Percentiles rank a stretch among this genome's conserved stretches.
These are phyloP conservation scores for Meloidogyne hapla DNA, from an alignment of 1,140 invertebrate genomes.

Conservation along the genomic window DNA sequence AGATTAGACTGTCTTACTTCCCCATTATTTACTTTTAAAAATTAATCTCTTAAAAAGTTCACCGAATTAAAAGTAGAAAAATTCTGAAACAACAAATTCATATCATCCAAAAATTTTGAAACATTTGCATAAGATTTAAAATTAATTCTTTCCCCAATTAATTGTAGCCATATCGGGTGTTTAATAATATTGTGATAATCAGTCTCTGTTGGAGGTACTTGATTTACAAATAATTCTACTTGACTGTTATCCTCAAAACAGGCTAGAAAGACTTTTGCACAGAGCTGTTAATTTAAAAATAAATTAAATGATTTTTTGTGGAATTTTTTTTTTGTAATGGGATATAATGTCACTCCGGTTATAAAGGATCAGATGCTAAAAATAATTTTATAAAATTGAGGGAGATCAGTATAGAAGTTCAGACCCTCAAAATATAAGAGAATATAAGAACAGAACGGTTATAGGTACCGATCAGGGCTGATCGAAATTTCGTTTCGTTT, in stretches of 20 bases:
- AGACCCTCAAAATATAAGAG: no score
- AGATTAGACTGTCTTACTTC: no score
- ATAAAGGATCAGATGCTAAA: no score
- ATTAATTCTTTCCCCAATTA: constrained; percentile 34
- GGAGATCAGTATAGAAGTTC: no score
- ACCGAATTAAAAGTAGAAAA: constrained; percentile 51
- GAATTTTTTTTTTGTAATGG: no score
- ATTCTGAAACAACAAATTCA: constrained; percentile 48
- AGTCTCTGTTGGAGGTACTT: constrained; percentile 19
- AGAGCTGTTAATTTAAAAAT: no score
- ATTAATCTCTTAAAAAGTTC: constrained; percentile 8
- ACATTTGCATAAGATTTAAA: constrained; percentile 17
- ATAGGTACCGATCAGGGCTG: no score
- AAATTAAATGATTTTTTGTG: no score
- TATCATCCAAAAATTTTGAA: constrained; percentile 43
- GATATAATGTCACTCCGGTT: no score
- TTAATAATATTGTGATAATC: constrained; percentile 42
- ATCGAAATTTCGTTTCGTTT: no score
- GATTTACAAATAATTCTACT: constrained; percentile 37
- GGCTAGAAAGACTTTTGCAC: constrained; percentile 46
- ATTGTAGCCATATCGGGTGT: constrained; percentile 38
- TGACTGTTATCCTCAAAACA: constrained; percentile 40
- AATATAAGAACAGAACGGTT: no score
- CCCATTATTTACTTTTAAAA: not conserved
- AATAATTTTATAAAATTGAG: no score